These are phyloP conservation scores for Acinonyx jubatus DNA, from an alignment of 2,113 vertebrate genomes.

Conservation along the genomic window DNA sequence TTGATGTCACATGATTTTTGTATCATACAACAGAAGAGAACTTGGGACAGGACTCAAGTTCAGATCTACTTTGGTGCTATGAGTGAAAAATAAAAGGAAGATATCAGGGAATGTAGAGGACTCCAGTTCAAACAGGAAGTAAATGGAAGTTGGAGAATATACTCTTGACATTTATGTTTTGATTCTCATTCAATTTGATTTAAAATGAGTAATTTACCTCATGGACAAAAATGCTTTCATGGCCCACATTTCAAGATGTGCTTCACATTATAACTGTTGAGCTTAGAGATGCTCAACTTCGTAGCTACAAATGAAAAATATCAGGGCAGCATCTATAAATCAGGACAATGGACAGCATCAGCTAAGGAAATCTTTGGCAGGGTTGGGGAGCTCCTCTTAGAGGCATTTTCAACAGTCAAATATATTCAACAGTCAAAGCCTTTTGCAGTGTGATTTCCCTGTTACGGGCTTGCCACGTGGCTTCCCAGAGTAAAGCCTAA, in stretches of 20 bases:
- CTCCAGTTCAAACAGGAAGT: neutral
- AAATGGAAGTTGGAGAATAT: neutral
- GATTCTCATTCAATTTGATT: neutral
- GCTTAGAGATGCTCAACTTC: neutral
- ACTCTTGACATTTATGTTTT: neutral
- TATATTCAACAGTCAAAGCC: neutral
- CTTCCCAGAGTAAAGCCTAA: slow-evolving; percentile 8
- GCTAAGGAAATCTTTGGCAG: neutral
- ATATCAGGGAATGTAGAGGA: neutral
- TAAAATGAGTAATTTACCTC: slow-evolving; percentile 23
- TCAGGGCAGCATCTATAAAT: neutral
- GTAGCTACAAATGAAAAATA: neutral
- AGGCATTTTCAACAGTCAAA: neutral
- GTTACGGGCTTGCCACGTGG: neutral
- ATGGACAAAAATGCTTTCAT: neutral
- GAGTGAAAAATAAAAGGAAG: neutral
- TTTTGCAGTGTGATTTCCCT: neutral
- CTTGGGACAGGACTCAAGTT: neutral
- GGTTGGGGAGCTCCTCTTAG: neutral
- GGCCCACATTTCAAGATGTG: neutral
- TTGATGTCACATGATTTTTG: neutral
- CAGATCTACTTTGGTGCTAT: neutral
- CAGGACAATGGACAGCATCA: neutral
- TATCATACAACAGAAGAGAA: neutral
- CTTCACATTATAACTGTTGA: neutral